These are phyloP conservation scores for Steinernema hermaphroditum DNA, from an alignment of 2,888 invertebrate species.

Conservation along the genomic window DNA sequence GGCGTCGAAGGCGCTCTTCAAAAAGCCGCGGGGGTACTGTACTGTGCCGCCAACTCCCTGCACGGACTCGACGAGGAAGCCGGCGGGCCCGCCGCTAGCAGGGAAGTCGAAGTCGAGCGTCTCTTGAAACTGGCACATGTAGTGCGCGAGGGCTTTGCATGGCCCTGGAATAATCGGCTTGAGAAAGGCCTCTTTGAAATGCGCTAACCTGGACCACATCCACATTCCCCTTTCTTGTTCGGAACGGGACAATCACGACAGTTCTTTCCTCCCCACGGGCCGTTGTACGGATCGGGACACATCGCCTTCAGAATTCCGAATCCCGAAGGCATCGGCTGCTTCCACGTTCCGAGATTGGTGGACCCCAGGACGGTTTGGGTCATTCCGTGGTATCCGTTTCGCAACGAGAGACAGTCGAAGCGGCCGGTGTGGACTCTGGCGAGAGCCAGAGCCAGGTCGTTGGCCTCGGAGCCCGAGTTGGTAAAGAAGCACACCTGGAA, in stretches of 20 bases:
- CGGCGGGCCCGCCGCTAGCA: conserved; percentile 75
- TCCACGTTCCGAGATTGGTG: conserved; percentile 79
- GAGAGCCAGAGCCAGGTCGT: conserved; percentile 86
- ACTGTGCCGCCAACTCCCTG: conserved; percentile 91
- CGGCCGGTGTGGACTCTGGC: conserved; percentile 80
- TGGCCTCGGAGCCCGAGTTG: conserved; percentile 96
- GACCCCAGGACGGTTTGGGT: conserved; percentile 81
- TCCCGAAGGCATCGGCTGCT: conserved; percentile 70
- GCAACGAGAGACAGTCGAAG: conserved; percentile 81
- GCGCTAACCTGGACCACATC: conserved; percentile 70
- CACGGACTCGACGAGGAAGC: conserved; percentile 89
- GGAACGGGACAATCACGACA: conserved; percentile 82
- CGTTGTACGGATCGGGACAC: conserved; percentile 88
- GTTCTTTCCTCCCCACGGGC: conserved; percentile 83
- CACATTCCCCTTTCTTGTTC: conserved; percentile 71
- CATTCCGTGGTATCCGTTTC: conserved; percentile 88
- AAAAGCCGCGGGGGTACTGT: conserved; percentile 81
- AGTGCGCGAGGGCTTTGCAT: conserved; percentile 78
- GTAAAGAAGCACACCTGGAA: conserved; percentile 83
- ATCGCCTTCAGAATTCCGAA: conserved; percentile 73
- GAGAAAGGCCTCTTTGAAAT: not conserved
- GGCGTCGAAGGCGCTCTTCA: conserved; percentile 79
- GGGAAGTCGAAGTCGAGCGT: conserved; percentile 80
- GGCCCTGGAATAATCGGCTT: conserved; percentile 58
- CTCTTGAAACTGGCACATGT: conserved; percentile 81